phyloP scores from a whole-genome alignment of 1,140 invertebrate genomes.

The Aphidius gifuensis region DNA sequence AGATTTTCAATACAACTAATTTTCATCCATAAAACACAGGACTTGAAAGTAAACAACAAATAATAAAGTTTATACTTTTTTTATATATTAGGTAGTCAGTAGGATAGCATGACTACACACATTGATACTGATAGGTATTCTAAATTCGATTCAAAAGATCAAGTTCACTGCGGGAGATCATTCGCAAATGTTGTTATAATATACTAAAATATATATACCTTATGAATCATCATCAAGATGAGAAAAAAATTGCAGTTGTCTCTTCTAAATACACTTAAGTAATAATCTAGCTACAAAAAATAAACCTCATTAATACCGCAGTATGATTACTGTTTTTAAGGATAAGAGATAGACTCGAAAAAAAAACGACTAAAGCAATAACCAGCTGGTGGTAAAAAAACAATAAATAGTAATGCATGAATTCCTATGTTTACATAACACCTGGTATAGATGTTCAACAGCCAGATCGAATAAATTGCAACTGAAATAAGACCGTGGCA shows the following conservation, averaged over 20 bases:
- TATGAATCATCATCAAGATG: constrained; percentile 3
- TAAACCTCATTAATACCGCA: not conserved
- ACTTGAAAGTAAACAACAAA: not conserved
- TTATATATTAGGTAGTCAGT: not conserved
- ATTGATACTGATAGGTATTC: not conserved
- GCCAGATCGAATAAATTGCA: too few relatives aligned
- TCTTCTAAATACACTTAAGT: not conserved
- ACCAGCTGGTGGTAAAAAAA: too few relatives aligned
- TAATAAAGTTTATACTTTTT: not conserved
- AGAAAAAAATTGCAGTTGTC: not conserved
- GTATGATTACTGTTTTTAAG: too few relatives aligned
- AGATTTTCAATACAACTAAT: too few relatives aligned
- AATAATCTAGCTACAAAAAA: not conserved
- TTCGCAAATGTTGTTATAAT: not conserved
- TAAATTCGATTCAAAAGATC: constrained; percentile 5
- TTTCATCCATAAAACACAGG: too few relatives aligned
- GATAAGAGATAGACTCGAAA: too few relatives aligned
- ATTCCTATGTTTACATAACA: too few relatives aligned
- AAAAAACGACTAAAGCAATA: too few relatives aligned
- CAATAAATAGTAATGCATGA: too few relatives aligned
- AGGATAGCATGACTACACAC: not conserved
- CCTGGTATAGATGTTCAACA: too few relatives aligned
- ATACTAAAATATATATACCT: not conserved
- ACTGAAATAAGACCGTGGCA: too few relatives aligned
- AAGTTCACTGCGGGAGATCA: constrained; percentile 11